Conservation (phyloP, 2,797 vertebrate species). For the Galago senegalensis region DNA sequence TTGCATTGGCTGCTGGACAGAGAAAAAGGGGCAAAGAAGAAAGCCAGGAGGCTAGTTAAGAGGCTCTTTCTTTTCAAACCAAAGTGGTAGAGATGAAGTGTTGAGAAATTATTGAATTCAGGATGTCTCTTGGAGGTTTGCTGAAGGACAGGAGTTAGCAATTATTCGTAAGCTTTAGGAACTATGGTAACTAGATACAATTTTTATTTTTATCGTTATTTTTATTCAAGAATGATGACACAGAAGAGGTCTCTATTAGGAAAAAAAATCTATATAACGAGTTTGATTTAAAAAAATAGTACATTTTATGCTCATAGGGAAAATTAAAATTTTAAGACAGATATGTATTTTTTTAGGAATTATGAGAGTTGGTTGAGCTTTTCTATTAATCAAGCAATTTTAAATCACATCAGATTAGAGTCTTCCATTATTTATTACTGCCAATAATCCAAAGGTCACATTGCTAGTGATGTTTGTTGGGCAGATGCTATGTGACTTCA, state of each 20-base stretch:
- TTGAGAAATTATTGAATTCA: not conserved
- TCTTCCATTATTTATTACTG: not conserved
- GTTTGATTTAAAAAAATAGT: not conserved
- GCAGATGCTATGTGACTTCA: not conserved
- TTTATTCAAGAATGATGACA: not conserved
- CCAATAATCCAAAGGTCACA: not conserved
- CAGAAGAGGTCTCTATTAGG: not conserved
- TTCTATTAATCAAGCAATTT: not conserved
- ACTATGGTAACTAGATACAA: not conserved
- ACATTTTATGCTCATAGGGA: not conserved
- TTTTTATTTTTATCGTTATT: not conserved
- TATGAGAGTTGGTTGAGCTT: not conserved
- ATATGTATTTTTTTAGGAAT: not conserved
- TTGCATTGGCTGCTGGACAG: not conserved
- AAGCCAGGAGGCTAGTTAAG: not conserved
- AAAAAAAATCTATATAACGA: not conserved
- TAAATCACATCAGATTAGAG: not conserved
- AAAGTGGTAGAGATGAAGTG: not conserved
- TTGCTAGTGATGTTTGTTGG: not conserved
- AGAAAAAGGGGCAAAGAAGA: not conserved
- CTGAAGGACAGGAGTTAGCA: not conserved
- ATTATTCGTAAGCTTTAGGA: not conserved
- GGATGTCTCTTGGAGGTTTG: not conserved
- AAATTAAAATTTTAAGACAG: not conserved
- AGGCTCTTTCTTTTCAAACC: not conserved